Base-by-base conservation (phyloP, 2,888 invertebrate genomes). In the Lepetodrilus schrolli region DNA sequence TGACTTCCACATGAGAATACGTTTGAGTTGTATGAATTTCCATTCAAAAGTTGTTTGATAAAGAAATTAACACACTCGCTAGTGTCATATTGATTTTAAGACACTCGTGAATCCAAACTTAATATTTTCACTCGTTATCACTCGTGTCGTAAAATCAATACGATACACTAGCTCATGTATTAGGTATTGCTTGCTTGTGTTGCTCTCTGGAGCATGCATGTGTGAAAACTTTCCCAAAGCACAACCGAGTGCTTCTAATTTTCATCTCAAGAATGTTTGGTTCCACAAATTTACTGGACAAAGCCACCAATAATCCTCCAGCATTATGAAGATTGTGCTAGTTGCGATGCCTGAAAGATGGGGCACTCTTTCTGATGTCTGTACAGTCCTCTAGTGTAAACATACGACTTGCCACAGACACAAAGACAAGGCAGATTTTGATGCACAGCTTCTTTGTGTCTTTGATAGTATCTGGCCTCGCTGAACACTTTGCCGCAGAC, bases 381-480 rank as follows among this genome's bases (percentile, higher is more conserved):
- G 26, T 30, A 30, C 0, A 58, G 58, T 4, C 58, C 58, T 34
- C 30, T 58, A 17, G 17, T 17, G n/a, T 58, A 58, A 26, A 58
- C 58, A 13, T 58, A 58, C 8, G 58, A 58, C 8, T 21, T 17
- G 8, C 58, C 58, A 58, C 58, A 58, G 30, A 58, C 17, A 30
- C 58, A 58, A 30, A 26, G 26, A 8, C 58, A 30, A n/a, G 58
- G 58, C 30, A 30, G 58, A 34, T 58, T 58, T 30, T 58, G 30
- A 5, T 58, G 58, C 17, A 34, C 30, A 58, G 58, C 58, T n/a
- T 58, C 58, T 34, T 30, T 58, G 58, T 58, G 58, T 30, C 58
- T 23, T 17, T 30, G 26, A 17, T 34, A 26, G 30, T 58, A 58
- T 5, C 58, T 23, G 7, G 26, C 58, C 34, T 58, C 58, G 13